These are phyloP conservation scores for Strigamia maritima DNA, from an alignment of 2,888 invertebrate genomes.

Conservation along the genomic window DNA sequence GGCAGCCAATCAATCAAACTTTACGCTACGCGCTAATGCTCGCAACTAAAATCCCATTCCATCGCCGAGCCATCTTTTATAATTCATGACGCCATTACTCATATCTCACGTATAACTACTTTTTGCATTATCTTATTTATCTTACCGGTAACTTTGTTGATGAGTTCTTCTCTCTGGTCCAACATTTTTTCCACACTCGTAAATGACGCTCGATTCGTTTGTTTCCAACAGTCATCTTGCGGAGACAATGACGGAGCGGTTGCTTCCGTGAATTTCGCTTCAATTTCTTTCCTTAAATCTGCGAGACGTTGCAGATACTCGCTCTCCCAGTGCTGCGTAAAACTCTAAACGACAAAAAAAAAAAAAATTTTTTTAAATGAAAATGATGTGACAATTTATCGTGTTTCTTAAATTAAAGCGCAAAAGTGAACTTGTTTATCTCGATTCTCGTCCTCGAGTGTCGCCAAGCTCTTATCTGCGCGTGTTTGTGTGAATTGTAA, in stretches of 20 bases:
- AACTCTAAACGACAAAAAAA: not conserved
- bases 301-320: conserved; percentile 31
- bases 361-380: not conserved
- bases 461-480: not conserved
- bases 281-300: conserved; percentile 31
- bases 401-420: not conserved
- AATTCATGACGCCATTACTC: conserved; percentile 24
- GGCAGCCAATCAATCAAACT: conserved; percentile 24
- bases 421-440: not conserved
- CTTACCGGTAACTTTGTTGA: conserved; percentile 31
- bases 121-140: no score
- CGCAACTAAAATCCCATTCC: not conserved
- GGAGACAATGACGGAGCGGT: not conserved
- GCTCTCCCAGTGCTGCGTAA: conserved; percentile 31
- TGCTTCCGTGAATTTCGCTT: conserved; percentile 35
- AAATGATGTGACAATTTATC: not conserved
- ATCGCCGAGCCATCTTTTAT: not conserved
- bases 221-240: not conserved
- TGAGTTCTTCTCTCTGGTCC: conserved; percentile 31
- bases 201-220: not conserved
- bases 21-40: not conserved
- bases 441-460: not conserved
- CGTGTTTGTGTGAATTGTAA: conserved; percentile 11
- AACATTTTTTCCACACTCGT: not conserved
- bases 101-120: not conserved